Conservation (phyloP, 2,888 invertebrate species). For the Nemapogon koenigi region DNA sequence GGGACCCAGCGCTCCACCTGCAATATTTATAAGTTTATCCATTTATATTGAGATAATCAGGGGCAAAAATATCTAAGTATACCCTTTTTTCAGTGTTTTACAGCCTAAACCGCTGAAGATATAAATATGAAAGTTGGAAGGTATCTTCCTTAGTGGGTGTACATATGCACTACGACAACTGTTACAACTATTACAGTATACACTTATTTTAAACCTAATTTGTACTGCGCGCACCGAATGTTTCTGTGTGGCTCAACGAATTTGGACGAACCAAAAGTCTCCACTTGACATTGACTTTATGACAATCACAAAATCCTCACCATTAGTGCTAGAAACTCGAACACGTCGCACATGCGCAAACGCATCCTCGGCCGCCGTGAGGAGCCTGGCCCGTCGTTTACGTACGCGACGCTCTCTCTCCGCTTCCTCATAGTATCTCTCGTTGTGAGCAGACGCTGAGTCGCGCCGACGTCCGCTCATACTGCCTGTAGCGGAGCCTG, state of each 20-base stretch:
- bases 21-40: background rate
- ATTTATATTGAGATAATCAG: background rate
- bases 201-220: too few relatives aligned
- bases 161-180: too few relatives aligned
- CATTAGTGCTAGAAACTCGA: conserved; percentile 39
- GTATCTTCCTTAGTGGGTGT: too few relatives aligned
- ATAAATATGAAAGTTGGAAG: too few relatives aligned
- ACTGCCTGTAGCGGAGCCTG: conserved; percentile 42
- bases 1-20: conserved; percentile 85
- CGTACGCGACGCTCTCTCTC: conserved; percentile 93
- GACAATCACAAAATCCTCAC: too few relatives aligned
- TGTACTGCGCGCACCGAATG: too few relatives aligned
- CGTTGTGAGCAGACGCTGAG: conserved; percentile 93
- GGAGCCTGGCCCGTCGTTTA: conserved; percentile 87
- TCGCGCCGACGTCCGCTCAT: conserved; percentile 85
- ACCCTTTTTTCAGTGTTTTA: background rate
- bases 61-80: background rate
- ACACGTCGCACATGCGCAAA: conserved; percentile 96
- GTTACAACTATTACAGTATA: too few relatives aligned
- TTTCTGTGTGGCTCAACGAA: too few relatives aligned
- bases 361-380: conserved; percentile 96
- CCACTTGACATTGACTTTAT: too few relatives aligned
- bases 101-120: background rate
- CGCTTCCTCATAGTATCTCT: conserved; percentile 97
- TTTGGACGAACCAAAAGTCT: too few relatives aligned